Evolutionary conservation across 2,113 vertebrate species (phyloP), one percentile per base, ranked within the genome.

Genomic region (Parus major): DNA sequence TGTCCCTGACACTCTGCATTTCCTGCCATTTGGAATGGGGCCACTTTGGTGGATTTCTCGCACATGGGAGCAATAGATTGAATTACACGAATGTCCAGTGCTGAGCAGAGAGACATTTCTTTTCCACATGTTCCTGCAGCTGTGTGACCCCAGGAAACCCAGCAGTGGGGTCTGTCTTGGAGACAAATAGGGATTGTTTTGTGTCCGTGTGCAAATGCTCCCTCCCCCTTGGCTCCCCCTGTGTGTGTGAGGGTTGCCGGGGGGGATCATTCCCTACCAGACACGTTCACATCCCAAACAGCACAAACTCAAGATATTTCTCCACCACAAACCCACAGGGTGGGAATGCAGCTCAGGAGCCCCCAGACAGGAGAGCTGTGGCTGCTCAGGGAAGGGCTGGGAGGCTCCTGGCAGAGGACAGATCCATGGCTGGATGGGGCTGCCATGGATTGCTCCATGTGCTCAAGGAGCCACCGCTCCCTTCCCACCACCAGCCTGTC

Each of bases 91-190:
- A 91, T 96, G 95, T 95, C 96, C 91, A 93, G 86, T 28, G 92
- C 89, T 71, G 68, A 77, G 68, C 63, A 94, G 88, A 94, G 95
- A 96, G 47, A 66, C 92, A 96, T 96, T 97, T 95, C 96, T 97
- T 97, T 97, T 95, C 96, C 97, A 97, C 96, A 94, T 96, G 96
- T 97, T 96, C 94, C 19, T 83, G 94, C 96, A 97, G 96, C 96
- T 97, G 97, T 7, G 61, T 95, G 96, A 97, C 97, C 96, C 97
- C 97, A 97, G 95, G 96, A 96, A 97, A 97, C 95, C 95, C 92
- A 95, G 11, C 36, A 25, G 95, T 95, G 92, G 96, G 95, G 90
- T 95, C 95, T 97, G 96, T 97, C 96, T 96, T 95, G 44, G 92
- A 96, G 96, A 96, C 91, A 96, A 95, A 88, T n/a, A 77, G 95